phyloP scores from a whole-genome alignment of 2,113 vertebrate species.

The Corydoras maculifer region DNA sequence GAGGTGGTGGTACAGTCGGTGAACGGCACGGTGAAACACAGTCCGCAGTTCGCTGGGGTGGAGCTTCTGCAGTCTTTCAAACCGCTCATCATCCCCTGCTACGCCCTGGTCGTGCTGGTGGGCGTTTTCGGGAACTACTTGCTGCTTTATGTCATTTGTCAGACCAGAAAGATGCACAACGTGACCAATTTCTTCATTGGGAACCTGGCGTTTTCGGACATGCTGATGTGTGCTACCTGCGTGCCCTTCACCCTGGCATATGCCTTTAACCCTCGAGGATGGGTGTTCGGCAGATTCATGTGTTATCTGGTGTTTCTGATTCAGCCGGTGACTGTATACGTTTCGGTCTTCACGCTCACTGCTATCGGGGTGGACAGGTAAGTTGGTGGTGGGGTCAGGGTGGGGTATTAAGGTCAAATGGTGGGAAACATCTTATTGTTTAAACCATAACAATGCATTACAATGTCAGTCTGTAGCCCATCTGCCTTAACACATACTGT shows the following conservation, averaged over 20 bases:
- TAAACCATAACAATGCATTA: too few relatives aligned
- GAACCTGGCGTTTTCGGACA: slow-evolving; percentile 82
- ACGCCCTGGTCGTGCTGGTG: slow-evolving; percentile 72
- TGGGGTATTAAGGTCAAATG: neutral
- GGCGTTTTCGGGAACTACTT: slow-evolving; percentile 79
- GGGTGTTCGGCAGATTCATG: slow-evolving; percentile 80
- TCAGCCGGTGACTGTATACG: slow-evolving; percentile 80
- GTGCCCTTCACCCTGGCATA: slow-evolving; percentile 82
- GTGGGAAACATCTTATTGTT: neutral
- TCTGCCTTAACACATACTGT: too few relatives aligned
- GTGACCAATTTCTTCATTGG: slow-evolving; percentile 86
- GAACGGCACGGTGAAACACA: slow-evolving; percentile 65
- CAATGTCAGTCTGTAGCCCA: too few relatives aligned
- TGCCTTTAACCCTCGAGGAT: slow-evolving; percentile 79
- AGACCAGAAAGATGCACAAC: slow-evolving; percentile 82
- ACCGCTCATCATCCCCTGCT: slow-evolving; percentile 78
- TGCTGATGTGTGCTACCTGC: slow-evolving; percentile 82
- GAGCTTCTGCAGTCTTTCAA: slow-evolving; percentile 81
- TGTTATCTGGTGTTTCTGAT: slow-evolving; percentile 83
- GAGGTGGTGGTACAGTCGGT: slow-evolving; percentile 56
- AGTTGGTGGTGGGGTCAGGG: slow-evolving; percentile 12
- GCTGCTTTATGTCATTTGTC: slow-evolving; percentile 79
- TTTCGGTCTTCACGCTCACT: slow-evolving; percentile 81
- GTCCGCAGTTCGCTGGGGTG: slow-evolving; percentile 69
- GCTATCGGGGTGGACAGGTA: slow-evolving; percentile 85